phyloP scores from a whole-genome alignment of 2,113 vertebrate genomes.

The Rhinolophus ferrumequinum region DNA sequence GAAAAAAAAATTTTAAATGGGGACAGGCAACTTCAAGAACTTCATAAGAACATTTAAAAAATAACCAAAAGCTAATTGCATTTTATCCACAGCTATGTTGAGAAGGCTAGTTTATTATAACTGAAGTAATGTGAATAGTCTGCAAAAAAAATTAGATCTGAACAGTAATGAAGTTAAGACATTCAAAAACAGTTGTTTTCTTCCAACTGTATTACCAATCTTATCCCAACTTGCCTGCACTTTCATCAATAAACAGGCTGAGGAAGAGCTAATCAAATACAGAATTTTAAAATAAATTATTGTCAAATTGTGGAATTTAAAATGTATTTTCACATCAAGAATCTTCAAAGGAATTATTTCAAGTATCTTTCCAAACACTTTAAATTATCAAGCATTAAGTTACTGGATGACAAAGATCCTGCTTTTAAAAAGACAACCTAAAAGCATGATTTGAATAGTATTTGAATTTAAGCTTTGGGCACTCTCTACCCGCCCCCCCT shows the following conservation, averaged over 20 bases:
- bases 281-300: constrained; percentile 53
- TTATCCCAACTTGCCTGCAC: constrained; percentile 14
- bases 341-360: constrained; percentile 63
- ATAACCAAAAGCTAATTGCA: background rate
- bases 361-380: constrained; percentile 47
- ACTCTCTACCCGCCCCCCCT: background rate
- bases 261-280: background rate
- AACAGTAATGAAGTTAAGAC: constrained; percentile 15
- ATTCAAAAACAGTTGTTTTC: constrained; percentile 43
- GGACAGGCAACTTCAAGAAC: background rate
- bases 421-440: constrained; percentile 7
- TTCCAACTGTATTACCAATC: background rate
- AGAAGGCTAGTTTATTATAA: background rate
- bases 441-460: constrained; percentile 36
- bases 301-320: constrained; percentile 61
- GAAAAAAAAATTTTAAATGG: constrained; percentile 41
- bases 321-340: constrained; percentile 49
- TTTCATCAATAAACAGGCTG: constrained; percentile 58
- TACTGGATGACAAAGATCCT: constrained; percentile 21
- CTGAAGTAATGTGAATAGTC: background rate
- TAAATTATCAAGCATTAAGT: constrained; percentile 53
- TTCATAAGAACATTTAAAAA: constrained; percentile 16
- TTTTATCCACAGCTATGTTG: background rate
- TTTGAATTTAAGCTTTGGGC: constrained; percentile 52
- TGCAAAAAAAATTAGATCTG: constrained; percentile 32